Base-by-base conservation (phyloP, 2,113 vertebrate genomes). In the Rhombomys opimus region DNA sequence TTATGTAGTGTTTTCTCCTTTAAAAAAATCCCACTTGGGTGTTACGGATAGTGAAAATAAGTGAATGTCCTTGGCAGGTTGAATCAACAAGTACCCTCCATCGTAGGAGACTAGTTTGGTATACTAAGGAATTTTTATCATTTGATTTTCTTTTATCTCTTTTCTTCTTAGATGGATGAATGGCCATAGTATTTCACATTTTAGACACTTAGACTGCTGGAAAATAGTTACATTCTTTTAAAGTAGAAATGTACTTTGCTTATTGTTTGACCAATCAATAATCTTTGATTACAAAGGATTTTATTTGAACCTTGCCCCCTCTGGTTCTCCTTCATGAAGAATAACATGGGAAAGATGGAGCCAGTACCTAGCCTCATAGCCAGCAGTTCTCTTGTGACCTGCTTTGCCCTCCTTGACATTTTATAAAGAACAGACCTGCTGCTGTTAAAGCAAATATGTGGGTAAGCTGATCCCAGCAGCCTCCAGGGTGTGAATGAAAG, bases 41-140 rank as follows among this genome's bases (percentile, higher is more conserved):
- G 15, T 96, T 97, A 85, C 81, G 52, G 96, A 96, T 97, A 97
- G 91, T 32, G 14, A 94, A 96, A 97, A 94, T 97, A 97, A 87
- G 94, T 92, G 61, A 93, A 88, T 93, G 86, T 97, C 93, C 96
- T 97, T 96, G 59, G 93, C 81, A 85, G 35, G 95, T 97, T 32
- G 50, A 35, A 4, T 96, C 30, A 68, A 70, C 77, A 77, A 91
- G 70, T 85, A 35, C 6, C 1, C 46, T 97, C 63, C 96, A 70
- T 89, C 95, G 77, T 97, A 13, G 87, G 65, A 38, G 90, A 32
- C 81, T 59, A 70, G 13, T 96, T 89, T 95, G 72, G 54, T 20
- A 6, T 14, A 78, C 35, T 50, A 6, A 41, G n/a, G 1, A 82
- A n/a, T n/a, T 65, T 73, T 95, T 94, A n/a, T 94, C 14, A 12